Evolutionary conservation across 2,113 vertebrate species (phyloP).

Genomic region (Axis porcinus): DNA sequence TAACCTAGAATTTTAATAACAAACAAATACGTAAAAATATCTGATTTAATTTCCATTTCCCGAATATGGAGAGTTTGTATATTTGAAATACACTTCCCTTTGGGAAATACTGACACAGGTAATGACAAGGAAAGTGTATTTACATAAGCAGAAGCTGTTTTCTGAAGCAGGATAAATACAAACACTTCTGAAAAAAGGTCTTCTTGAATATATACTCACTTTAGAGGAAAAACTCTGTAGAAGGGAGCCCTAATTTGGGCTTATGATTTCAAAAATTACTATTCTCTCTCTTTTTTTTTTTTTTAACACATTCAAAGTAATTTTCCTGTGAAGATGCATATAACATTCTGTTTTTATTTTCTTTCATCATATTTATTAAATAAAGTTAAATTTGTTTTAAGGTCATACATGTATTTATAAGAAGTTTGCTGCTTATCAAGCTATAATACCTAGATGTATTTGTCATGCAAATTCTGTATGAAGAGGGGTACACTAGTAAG

Average conservation of each 20-base stretch:
- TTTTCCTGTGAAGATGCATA: conserved; percentile 45
- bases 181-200: neutral
- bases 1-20: conserved; percentile 42
- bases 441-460: neutral
- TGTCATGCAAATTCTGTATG: neutral
- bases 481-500: neutral
- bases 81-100: conserved; percentile 45
- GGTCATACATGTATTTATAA: neutral
- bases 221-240: neutral
- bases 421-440: neutral
- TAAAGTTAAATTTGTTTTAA: conserved; percentile 29
- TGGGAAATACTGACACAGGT: conserved; percentile 3
- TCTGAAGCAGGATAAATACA: conserved; percentile 22
- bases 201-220: neutral
- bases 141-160: conserved; percentile 26
- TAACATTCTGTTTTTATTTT: neutral
- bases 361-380: conserved; percentile 30
- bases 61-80: conserved; percentile 30
- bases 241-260: neutral
- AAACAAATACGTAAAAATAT: conserved; percentile 36
- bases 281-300: conserved; percentile 11
- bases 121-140: neutral
- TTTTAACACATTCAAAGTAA: neutral
- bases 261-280: conserved; percentile 6
- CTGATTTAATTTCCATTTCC: conserved; percentile 42